phyloP scores from a whole-genome alignment of 2,888 invertebrate species.

The Sphinx pinastri region DNA sequence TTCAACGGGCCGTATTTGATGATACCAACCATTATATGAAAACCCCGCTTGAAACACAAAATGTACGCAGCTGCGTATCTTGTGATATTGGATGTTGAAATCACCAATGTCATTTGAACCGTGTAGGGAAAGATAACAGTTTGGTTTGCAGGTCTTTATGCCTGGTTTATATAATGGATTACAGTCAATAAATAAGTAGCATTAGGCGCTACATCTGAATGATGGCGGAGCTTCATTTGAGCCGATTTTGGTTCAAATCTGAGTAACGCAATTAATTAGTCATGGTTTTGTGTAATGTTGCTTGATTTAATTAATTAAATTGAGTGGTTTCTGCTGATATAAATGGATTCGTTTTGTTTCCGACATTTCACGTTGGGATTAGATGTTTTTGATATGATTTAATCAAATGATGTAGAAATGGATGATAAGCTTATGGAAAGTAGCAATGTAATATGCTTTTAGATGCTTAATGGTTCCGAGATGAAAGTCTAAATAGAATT shows the following conservation, averaged over 20 bases:
- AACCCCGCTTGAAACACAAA: constrained; percentile 34
- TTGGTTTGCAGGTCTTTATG: constrained; percentile 37
- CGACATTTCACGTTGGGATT: neutral
- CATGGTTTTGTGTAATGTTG: constrained; percentile 48
- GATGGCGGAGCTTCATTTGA: constrained; percentile 61
- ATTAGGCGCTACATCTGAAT: constrained; percentile 62
- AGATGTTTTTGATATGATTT: constrained; percentile 9
- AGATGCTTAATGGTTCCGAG: neutral
- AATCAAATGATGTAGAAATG: constrained; percentile 6
- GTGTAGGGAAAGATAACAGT: constrained; percentile 30
- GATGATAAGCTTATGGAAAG: neutral
- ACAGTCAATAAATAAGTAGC: constrained; percentile 75
- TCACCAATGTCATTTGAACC: constrained; percentile 45
- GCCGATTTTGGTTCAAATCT: constrained; percentile 66
- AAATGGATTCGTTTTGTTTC: constrained; percentile 9
- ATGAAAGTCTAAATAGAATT: neutral
- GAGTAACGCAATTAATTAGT: constrained; percentile 61
- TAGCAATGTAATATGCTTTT: neutral
- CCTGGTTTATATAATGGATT: constrained; percentile 64
- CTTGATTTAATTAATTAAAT: constrained; percentile 45
- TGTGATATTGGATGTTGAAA: neutral
- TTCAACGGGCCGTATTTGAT: constrained; percentile 70
- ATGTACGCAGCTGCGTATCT: neutral
- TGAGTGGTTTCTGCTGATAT: constrained; percentile 35
- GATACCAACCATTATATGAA: constrained; percentile 52